A percentile compares a stretch with the other conserved stretches of the same genome.
These are phyloP conservation scores for Bathynomus jamesi DNA, from an alignment of 1,140 invertebrate genomes.

Conservation along the genomic window DNA sequence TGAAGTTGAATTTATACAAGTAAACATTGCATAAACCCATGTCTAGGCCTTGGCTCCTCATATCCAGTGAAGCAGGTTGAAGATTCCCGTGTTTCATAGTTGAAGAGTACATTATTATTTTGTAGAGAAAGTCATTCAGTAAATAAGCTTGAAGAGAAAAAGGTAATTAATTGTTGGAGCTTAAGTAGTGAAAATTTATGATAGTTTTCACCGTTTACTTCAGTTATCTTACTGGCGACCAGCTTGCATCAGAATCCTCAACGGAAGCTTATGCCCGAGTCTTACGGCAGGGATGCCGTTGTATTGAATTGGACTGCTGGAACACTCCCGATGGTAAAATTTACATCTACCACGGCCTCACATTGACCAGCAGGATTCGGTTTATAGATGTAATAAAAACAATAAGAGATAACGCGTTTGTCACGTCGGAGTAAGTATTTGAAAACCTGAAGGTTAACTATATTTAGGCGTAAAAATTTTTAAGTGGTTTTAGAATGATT, in stretches of 20 bases:
- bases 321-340: conserved; percentile 90
- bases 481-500: too few species aligned
- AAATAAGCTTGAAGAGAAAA: background rate
- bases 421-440: conserved; percentile 71
- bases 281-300: conserved; percentile 83
- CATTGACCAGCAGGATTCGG: conserved; percentile 91
- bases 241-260: conserved; percentile 92
- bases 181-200: too few species aligned
- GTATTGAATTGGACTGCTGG: conserved; percentile 96
- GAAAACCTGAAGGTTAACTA: too few species aligned
- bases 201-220: too few species aligned
- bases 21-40: too few species aligned
- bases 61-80: too few species aligned
- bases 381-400: conserved; percentile 91
- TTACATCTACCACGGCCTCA: conserved; percentile 95
- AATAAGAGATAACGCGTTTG: conserved; percentile 93
- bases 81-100: too few species aligned
- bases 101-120: too few species aligned
- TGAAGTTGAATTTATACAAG: too few species aligned
- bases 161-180: conserved; percentile 7
- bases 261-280: conserved; percentile 92
- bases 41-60: too few species aligned
- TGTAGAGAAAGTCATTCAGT: background rate
- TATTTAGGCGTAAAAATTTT: too few species aligned
- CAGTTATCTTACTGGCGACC: conserved; percentile 93